A percentile compares a stretch with the other conserved stretches of the same genome.
Conservation (phyloP, 2,888 invertebrate genomes). For the Bhutanitis thaidina region DNA sequence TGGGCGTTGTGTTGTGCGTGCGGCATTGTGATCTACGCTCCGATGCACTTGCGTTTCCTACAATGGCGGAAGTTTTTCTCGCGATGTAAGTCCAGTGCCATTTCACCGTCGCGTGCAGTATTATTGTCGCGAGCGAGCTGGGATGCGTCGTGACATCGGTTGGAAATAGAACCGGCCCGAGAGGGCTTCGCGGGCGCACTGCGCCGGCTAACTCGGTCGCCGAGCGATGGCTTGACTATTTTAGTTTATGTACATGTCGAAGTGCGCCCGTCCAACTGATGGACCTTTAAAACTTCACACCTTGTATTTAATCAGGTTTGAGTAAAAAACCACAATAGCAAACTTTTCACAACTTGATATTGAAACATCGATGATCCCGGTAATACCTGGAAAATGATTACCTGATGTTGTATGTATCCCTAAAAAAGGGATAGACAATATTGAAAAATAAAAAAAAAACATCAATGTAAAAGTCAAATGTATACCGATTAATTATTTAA, state of each 20-base stretch:
- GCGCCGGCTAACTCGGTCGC: constrained; percentile 74
- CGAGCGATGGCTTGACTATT: constrained; percentile 72
- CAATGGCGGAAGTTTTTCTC: constrained; percentile 62
- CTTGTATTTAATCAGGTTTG: neutral
- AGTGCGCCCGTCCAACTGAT: constrained; percentile 59
- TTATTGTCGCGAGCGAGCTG: constrained; percentile 60
- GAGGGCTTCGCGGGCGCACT: constrained; percentile 73
- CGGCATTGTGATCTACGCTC: constrained; percentile 56
- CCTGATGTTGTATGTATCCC: too few relatives aligned
- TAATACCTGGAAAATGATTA: too few relatives aligned
- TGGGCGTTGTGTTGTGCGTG: constrained; percentile 42
- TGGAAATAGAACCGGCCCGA: constrained; percentile 77
- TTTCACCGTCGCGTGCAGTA: constrained; percentile 67
- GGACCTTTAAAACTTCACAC: constrained; percentile 57
- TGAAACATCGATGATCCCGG: too few relatives aligned
- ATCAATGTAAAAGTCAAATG: too few relatives aligned
- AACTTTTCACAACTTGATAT: neutral
- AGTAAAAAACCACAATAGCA: neutral
- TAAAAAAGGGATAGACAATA: too few relatives aligned
- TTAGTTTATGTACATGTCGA: constrained; percentile 77
- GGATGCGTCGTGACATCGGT: constrained; percentile 66
- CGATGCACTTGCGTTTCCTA: constrained; percentile 62
- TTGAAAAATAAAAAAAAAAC: too few relatives aligned
- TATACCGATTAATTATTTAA: too few relatives aligned
- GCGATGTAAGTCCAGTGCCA: constrained; percentile 72